Evolutionary conservation across 2,797 vertebrate species (phyloP), one percentile per base, ranked within the genome.

Genomic region (Chromobotia macracanthus): DNA sequence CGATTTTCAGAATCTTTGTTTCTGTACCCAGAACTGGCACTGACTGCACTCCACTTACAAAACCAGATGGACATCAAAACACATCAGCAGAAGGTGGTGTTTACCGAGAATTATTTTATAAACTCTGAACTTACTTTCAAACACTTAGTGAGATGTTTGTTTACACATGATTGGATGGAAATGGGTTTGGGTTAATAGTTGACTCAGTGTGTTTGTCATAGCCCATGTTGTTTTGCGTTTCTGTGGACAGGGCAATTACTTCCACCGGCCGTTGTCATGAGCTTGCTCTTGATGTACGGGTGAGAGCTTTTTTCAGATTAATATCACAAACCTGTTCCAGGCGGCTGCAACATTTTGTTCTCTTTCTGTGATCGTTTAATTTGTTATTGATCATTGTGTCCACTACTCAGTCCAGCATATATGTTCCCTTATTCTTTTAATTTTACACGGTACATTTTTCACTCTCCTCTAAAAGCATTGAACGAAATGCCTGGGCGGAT

Each of bases 371-470:
- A 90, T 88, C 21, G 76, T 90, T 91, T 90, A 90, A 91, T 91
- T 90, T 86, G 89, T 89, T 92, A 93, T 93, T 90, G 92, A 92
- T 92, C 89, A 8, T 64, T 84, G 25, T 86, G 87, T 90, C 86
- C 73, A 58, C 87, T 86, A 87, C 78, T 77, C 74, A 81, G 85
- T 81, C 83, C 71, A 46, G 81, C 56, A 71, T 86, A 82, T 65
- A 74, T 80, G 66, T 67, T 56, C 66, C 68, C 70, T 72, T 81
- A 82, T 86, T 89, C 35, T 79, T 86, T 81, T 81, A 76, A 84
- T 82, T 84, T 63, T 67, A 77, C 44, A 16, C 84, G 90, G 88
- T 90, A 86, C 84, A 90, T 90, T 91, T 87, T 86, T 87, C 86
- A 88, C 56, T 76, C 82, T 13, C 53, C 82, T 86, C 73, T 73